Evolutionary conservation across 1,140 invertebrate genomes (phyloP).

Genomic region (Sminthurinus signatus): DNA sequence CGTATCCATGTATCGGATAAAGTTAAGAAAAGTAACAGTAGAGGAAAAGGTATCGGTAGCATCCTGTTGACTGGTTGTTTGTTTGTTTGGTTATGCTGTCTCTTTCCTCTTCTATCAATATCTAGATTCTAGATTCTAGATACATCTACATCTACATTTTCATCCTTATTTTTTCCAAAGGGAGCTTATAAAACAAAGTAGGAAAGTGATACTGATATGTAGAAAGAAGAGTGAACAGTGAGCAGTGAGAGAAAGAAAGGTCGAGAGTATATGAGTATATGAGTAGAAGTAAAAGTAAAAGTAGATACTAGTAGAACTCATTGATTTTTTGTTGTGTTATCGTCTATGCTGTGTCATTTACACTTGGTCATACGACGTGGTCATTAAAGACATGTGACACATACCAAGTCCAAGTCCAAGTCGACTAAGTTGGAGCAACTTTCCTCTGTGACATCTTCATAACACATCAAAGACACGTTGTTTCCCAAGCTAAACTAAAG

Average conservation of each 20-base stretch:
- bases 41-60: neutral
- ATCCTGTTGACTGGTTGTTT: no score
- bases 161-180: no score
- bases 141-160: no score
- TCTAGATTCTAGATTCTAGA: no score
- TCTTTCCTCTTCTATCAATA: no score
- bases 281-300: neutral
- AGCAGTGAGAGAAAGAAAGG: neutral
- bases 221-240: neutral
- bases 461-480: slow-evolving; percentile 36
- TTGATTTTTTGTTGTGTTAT: slow-evolving; percentile 33
- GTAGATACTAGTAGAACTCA: slow-evolving; percentile 11
- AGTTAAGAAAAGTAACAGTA: no score
- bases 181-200: no score
- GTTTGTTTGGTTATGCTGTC: no score
- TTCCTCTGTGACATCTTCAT: slow-evolving; percentile 34
- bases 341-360: slow-evolving; percentile 40
- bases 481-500: slow-evolving; percentile 21
- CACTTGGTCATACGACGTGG: no score
- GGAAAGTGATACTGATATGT: no score
- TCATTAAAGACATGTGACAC: slow-evolving; percentile 40
- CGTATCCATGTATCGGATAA: no score
- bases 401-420: no score
- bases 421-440: slow-evolving; percentile 21
- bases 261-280: neutral